Conservation (phyloP, 64 coral and sea anemone species). For the Trachythela sp. region DNA sequence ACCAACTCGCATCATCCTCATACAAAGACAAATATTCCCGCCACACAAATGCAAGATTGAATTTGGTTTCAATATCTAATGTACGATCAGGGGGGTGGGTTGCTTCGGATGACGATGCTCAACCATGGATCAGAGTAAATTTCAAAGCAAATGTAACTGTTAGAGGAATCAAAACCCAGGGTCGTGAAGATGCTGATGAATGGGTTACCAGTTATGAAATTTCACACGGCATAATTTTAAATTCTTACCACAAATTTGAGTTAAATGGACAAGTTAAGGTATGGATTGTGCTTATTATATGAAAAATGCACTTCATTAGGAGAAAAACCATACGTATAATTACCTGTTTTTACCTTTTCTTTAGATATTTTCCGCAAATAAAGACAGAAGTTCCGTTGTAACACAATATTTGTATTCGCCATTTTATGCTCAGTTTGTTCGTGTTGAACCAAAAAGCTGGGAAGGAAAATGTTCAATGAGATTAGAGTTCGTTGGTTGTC, state of each 20-base stretch:
- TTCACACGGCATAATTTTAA: neutral
- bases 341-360: neutral
- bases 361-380: neutral
- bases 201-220: constrained; percentile 13
- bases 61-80: neutral
- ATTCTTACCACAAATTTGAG: no score
- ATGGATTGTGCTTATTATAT: no score
- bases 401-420: neutral
- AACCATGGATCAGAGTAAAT: constrained; percentile 34
- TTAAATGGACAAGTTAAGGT: no score
- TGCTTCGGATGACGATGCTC: neutral
- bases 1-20: neutral
- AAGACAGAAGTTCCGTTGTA: neutral
- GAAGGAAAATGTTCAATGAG: neutral
- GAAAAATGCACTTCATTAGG: no score
- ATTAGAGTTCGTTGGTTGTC: neutral
- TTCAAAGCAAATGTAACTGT: neutral
- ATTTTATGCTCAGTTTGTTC: neutral
- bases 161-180: constrained; percentile 8
- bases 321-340: no score
- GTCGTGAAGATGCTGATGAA: neutral
- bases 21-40: neutral
- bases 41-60: neutral
- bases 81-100: constrained; percentile 8
- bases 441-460: neutral